These are phyloP conservation scores for Heterodera schachtii DNA, from an alignment of 1,140 invertebrate species.

Conservation along the genomic window DNA sequence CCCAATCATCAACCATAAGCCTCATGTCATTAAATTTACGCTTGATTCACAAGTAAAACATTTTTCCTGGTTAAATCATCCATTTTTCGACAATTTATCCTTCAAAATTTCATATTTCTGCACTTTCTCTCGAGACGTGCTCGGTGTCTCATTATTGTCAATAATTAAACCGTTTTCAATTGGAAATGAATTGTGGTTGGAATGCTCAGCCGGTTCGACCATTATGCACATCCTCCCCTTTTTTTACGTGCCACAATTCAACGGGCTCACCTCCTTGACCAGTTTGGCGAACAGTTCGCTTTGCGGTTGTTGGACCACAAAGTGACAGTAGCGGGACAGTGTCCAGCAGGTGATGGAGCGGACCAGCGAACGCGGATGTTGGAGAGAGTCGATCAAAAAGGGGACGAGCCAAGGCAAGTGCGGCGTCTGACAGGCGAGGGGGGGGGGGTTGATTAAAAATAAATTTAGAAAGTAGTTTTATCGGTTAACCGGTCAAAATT, in stretches of 20 bases:
- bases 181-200: too few species aligned
- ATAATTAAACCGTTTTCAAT: too few species aligned
- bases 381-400: constrained; percentile 86
- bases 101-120: too few species aligned
- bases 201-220: not conserved
- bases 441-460: too few species aligned
- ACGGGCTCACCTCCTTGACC: constrained; percentile 82
- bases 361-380: constrained; percentile 92
- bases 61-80: not conserved
- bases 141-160: too few species aligned
- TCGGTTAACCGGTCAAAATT: constrained; percentile 65
- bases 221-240: not conserved
- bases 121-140: too few species aligned
- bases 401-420: constrained; percentile 93
- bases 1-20: too few species aligned
- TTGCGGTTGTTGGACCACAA: constrained; percentile 90
- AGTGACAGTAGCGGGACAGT: constrained; percentile 91
- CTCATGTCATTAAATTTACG: too few species aligned
- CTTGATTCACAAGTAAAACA: not conserved
- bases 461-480: too few species aligned
- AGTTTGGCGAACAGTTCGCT: constrained; percentile 88
- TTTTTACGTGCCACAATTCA: constrained; percentile 83
- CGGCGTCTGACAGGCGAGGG: constrained; percentile 79
- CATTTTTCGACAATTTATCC: not conserved
- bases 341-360: constrained; percentile 99